Evolutionary conservation across 2,797 vertebrate genomes (phyloP), one percentile per base, ranked within the genome.

Genomic region (Loris lydekkerianus): DNA sequence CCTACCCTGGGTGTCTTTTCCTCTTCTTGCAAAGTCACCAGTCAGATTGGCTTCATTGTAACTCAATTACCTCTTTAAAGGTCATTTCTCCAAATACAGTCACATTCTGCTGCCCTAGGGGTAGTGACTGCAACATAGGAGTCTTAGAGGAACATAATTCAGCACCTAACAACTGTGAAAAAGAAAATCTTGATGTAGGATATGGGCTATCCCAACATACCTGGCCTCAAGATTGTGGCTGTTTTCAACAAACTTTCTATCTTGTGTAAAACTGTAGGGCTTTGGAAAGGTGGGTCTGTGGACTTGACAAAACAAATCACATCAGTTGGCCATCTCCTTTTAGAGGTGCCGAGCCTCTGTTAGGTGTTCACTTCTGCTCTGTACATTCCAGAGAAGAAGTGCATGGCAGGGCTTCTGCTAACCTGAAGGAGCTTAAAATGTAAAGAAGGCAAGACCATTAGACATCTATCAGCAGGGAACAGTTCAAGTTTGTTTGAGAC

Each of bases 181-280:
- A 93, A 92, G 69, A 91, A 56, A 49, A 86, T 3, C 18, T 60
- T 2, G 0, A 1, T 61, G 46, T 86, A 46, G 78, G 60, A 53
- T 37, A 49, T 2, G 6, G n/a, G n/a, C 29, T 29, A 0, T 46
- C 21, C 5, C 13, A 3, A 7, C 5, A 14, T 70, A n/a, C 58
- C 56, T 40, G 40, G 34, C 69, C 78, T 93, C 53, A 17, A 37
- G 10, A 60, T 63, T 63, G 5, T 76, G 56, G 8, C 67, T 40
- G 7, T 58, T 73, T 87, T 80, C 75, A 84, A 29, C 34, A 53
- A 80, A 56, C 21, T 9, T 63, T 69, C 63, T 8, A 0, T 90
- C 69, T 83, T 76, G 6, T 88, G 73, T 88, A 63, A 91, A 49
- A 27, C 40, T 13, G 2, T 17, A 25, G 58, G 21, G 17, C n/a